Evolutionary conservation across 64 coral and sea anemone species (phyloP).

Genomic region (Porites australiensis): DNA sequence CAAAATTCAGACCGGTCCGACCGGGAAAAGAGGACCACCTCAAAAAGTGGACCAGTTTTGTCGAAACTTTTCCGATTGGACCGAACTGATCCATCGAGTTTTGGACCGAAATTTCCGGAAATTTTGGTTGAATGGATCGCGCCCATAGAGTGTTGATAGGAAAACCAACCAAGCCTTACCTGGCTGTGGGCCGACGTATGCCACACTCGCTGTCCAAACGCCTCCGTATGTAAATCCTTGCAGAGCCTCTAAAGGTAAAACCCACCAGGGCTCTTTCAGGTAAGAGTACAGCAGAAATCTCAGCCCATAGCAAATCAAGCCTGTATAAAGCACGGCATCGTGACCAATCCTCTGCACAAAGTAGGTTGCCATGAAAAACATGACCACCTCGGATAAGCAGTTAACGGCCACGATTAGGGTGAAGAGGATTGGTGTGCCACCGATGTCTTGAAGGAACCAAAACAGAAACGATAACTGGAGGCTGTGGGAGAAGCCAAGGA

Average conservation of each 20-base stretch:
- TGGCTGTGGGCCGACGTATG: constrained; percentile 79
- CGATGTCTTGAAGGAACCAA: constrained; percentile 95
- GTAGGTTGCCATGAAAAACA: constrained; percentile 92
- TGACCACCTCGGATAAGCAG: constrained; percentile 81
- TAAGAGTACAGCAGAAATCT: constrained; percentile 89
- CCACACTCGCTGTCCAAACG: constrained; percentile 91
- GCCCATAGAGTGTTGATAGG: neutral
- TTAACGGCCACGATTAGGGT: constrained; percentile 79
- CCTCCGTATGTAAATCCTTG: constrained; percentile 89
- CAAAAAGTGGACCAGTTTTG: too few relatives aligned
- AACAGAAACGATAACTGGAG: constrained; percentile 92
- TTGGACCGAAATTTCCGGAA: neutral
- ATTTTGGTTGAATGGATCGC: neutral
- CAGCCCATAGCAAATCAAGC: constrained; percentile 81
- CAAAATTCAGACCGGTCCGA: too few relatives aligned
- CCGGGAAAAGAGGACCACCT: too few relatives aligned
- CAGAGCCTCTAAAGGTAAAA: constrained; percentile 80
- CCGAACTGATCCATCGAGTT: too few relatives aligned
- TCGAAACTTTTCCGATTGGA: too few relatives aligned
- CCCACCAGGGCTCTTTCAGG: constrained; percentile 79
- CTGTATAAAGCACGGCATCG: constrained; percentile 80
- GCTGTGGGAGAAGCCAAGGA: constrained; percentile 89
- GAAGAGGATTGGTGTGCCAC: constrained; percentile 86
- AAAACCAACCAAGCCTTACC: constrained; percentile 28
- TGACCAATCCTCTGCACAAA: constrained; percentile 80